Evolutionary conservation across 1,140 invertebrate genomes (phyloP), one percentile per base, ranked within the genome.

Genomic region (Rhopalosiphum maidis): DNA sequence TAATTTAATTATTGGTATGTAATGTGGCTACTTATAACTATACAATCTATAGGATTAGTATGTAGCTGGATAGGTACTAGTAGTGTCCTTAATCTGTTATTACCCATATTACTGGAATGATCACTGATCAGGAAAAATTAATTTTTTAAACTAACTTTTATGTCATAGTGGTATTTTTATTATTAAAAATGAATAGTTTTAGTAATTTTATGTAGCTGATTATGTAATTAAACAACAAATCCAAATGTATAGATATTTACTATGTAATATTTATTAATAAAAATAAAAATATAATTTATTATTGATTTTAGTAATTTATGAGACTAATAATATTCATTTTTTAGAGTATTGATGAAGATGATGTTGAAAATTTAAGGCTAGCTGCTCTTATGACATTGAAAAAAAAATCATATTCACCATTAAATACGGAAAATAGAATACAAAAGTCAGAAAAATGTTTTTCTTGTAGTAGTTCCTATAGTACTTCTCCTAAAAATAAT

Each of bases 351-450:
- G 91, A 93, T 93, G 91, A 93, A 37, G 82, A 93, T 46, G 91
- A 93, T 93, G 82, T 93, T 54, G 91, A 93, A n/a, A 85, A 82
- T 86, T 85, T 93, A 86, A 83, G 91, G 43, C 41, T 93, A 86
- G 91, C 91, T 55, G 91, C 91, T 85, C 91, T 93, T 55, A 93
- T 93, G 91, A 51, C 91, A 2, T 86, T 82, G 43, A 93, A 93
- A 86, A 93, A n/a, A n/a, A 93, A 86, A 43, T 54, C 91, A 30
- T 55, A 51, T 86, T 48, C n/a, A 25, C 25, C 37, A 86, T 37
- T 30, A 30, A 92, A 92, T 92, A 85, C 35, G 41, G n/a, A 55
- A 54, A 86, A 51, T 43, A 86, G 82, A 86, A 55, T 37, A 86
- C 48, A 51, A 15, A 51, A 51, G 1, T 86, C 48, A 9, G 90